Percentiles rank a stretch among this genome's conserved stretches.
These are phyloP conservation scores for Danionella cerebrum DNA, from an alignment of 2,113 vertebrate species.

Conservation along the genomic window DNA sequence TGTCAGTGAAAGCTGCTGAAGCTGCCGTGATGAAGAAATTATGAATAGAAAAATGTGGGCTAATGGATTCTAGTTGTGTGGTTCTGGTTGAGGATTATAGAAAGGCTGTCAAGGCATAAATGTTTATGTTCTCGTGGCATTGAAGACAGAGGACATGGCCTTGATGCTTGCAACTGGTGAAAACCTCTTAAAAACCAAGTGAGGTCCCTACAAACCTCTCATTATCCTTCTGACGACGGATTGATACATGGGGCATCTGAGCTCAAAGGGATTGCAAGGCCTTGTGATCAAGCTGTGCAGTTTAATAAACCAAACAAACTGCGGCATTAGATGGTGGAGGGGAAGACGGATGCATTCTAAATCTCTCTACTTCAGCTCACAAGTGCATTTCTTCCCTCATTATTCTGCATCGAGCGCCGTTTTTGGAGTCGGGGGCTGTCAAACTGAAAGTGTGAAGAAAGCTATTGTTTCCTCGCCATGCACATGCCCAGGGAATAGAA, in stretches of 20 bases:
- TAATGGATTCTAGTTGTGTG: slow-evolving; percentile 40
- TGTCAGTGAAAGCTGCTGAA: not conserved
- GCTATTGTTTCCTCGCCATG: slow-evolving; percentile 47
- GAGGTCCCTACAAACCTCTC: slow-evolving; percentile 21
- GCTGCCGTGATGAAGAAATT: slow-evolving; percentile 18
- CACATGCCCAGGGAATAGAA: slow-evolving; percentile 44
- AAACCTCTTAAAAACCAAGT: not conserved
- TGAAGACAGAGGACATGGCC: slow-evolving; percentile 33
- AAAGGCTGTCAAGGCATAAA: slow-evolving; percentile 24
- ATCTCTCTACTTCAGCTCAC: not conserved
- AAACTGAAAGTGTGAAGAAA: slow-evolving; percentile 45
- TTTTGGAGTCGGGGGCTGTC: slow-evolving; percentile 55
- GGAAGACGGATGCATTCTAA: slow-evolving; percentile 10
- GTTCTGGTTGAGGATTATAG: slow-evolving; percentile 17
- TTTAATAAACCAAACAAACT: slow-evolving; percentile 55
- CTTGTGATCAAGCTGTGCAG: slow-evolving; percentile 47
- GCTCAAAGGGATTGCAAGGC: slow-evolving; percentile 37
- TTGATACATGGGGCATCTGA: slow-evolving; percentile 11
- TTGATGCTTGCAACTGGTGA: not conserved
- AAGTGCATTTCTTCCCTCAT: slow-evolving; percentile 54
- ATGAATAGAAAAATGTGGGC: slow-evolving; percentile 21
- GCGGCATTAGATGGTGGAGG: slow-evolving; percentile 34
- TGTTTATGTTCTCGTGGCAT: slow-evolving; percentile 41
- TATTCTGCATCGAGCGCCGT: slow-evolving; percentile 50
- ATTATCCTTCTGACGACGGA: slow-evolving; percentile 40